Conservation (phyloP, 2,888 invertebrate genomes). For the Dysmachus trigonus region DNA sequence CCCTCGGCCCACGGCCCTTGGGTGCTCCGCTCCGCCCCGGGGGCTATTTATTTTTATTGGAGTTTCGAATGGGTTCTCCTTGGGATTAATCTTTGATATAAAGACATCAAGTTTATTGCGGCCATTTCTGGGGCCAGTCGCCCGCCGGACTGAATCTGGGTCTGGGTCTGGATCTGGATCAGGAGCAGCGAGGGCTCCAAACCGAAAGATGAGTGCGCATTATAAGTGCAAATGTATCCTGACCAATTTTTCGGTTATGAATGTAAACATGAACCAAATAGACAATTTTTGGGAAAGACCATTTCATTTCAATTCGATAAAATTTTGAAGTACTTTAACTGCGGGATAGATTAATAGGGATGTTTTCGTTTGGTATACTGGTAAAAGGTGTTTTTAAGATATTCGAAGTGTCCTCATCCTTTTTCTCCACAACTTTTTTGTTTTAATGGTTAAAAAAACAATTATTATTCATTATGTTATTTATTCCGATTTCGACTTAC, state of each 20-base stretch:
- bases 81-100: conserved; percentile 39
- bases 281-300: neutral
- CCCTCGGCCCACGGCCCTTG: too few species aligned
- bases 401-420: too few species aligned
- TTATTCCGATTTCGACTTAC: too few species aligned
- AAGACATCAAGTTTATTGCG: conserved; percentile 19
- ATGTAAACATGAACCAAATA: neutral
- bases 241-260: neutral
- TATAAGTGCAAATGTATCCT: neutral
- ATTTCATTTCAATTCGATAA: neutral
- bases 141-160: conserved; percentile 8
- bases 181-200: neutral
- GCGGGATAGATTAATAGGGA: neutral
- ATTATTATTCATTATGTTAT: too few species aligned
- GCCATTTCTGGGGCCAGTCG: neutral
- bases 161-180: too few species aligned
- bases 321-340: neutral
- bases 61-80: conserved; percentile 20
- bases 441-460: too few species aligned
- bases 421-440: too few species aligned
- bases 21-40: neutral
- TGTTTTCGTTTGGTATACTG: neutral
- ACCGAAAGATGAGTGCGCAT: neutral
- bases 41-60: conserved; percentile 37
- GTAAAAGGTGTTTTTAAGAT: too few species aligned